phyloP scores from a whole-genome alignment of 1,140 invertebrate species.

The Zaprionus vittiger region DNA sequence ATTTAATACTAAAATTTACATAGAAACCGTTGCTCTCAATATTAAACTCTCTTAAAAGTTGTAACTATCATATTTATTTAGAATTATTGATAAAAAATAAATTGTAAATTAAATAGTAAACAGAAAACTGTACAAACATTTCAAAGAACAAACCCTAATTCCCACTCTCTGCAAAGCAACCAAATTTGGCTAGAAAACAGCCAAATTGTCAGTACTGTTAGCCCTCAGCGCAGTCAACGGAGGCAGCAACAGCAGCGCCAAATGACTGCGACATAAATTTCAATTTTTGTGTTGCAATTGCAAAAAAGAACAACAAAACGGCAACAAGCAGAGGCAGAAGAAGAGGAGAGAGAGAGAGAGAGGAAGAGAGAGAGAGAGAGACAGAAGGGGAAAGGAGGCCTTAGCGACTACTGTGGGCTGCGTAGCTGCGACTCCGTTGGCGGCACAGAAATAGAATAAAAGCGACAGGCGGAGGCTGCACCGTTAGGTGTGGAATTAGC shows the following conservation, averaged over 20 bases:
- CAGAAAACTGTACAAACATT: no score
- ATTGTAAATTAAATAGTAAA: no score
- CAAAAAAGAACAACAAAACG: conserved; percentile 48
- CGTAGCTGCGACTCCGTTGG: conserved; percentile 63
- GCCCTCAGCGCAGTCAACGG: conserved; percentile 23
- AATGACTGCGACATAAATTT: conserved; percentile 71
- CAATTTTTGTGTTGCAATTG: conserved; percentile 75
- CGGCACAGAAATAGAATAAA: conserved; percentile 78
- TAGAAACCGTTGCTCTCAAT: no score
- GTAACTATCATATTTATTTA: no score
- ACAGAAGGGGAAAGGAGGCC: neutral
- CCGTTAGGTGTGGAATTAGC: conserved; percentile 78
- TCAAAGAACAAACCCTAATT: no score
- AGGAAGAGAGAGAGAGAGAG: neutral
- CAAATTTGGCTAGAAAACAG: neutral
- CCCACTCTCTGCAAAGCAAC: no score
- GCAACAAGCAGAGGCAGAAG: neutral
- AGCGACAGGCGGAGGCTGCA: conserved; percentile 68
- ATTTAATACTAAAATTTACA: no score
- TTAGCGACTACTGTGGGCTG: conserved; percentile 61
- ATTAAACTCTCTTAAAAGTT: no score
- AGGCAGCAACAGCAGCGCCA: conserved; percentile 38
- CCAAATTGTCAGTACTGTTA: neutral
- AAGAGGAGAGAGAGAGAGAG: neutral
- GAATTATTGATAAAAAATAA: no score